phyloP scores from a whole-genome alignment of 2,113 vertebrate genomes.

The human (Homo sapiens) region GRCh38 chr17:71299001-71299500 shows the following conservation, averaged over 20 bases:
- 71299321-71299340: background rate
- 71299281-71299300: background rate
- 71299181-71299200: background rate
- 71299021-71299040: background rate
- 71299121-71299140: background rate
- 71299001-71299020: background rate
- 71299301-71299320: background rate
- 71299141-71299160: background rate
- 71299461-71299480: too few relatives aligned
- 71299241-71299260: background rate
- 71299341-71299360: too few relatives aligned
- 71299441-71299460: background rate
- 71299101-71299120: background rate
- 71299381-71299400: background rate
- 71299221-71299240: background rate
- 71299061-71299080: background rate
- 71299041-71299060: background rate
- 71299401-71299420: background rate
- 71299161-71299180: background rate
- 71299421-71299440: background rate
- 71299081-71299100: background rate
- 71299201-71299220: background rate
- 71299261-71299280: fast-evolving
- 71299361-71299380: too few relatives aligned
- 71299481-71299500: background rate